phyloP scores from a whole-genome alignment of 2,113 vertebrate species.

The Butorides virescens region DNA sequence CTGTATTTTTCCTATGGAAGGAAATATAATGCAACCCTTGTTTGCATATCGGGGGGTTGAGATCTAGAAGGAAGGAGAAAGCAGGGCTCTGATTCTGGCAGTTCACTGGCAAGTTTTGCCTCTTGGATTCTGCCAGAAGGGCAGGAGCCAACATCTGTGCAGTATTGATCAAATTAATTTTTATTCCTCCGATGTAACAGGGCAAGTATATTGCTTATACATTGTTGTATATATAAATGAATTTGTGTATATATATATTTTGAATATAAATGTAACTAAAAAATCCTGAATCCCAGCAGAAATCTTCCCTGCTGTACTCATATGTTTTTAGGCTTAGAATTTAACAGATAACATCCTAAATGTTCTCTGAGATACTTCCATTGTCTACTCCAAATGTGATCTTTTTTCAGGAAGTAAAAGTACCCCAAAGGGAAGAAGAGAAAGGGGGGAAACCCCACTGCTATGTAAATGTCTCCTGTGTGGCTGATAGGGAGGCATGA shows the following conservation, averaged over 20 bases:
- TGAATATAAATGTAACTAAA: not conserved
- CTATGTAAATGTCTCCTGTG: not conserved
- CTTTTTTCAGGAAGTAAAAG: not conserved
- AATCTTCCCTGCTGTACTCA: not conserved
- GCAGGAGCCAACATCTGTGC: not conserved
- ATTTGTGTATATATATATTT: not conserved
- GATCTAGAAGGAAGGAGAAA: not conserved
- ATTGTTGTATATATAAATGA: not conserved
- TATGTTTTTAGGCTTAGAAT: not conserved
- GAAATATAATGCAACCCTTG: not conserved
- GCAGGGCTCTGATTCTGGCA: not conserved
- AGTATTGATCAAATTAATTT: not conserved
- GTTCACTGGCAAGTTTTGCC: not conserved
- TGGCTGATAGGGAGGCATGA: not conserved
- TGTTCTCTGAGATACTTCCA: not conserved
- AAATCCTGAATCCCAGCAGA: not conserved
- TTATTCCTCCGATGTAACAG: not conserved
- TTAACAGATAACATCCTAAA: not conserved
- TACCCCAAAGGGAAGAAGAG: not conserved
- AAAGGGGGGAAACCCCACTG: fast-evolving
- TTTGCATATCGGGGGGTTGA: not conserved
- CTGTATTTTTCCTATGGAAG: not conserved
- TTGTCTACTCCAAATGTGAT: not conserved
- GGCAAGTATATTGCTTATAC: not conserved
- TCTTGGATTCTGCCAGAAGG: not conserved